Evolutionary conservation across 2,113 vertebrate species (phyloP).

Genomic region (Rhinopomastus cyanomelas): DNA sequence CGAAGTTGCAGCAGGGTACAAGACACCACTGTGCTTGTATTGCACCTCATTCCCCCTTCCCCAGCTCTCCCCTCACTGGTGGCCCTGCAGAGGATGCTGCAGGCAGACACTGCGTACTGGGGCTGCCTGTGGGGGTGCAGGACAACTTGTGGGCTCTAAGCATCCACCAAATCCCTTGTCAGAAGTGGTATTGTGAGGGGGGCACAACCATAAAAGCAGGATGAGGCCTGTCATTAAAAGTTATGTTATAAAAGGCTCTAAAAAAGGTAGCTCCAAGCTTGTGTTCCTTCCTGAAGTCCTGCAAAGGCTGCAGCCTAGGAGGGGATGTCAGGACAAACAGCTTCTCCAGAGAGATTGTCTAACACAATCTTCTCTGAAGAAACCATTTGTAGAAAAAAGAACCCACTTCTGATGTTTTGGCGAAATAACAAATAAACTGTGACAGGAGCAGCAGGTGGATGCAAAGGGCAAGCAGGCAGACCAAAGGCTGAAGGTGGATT

Average conservation of each 20-base stretch:
- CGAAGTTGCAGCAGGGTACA: background rate
- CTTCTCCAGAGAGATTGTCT: background rate
- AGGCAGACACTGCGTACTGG: background rate
- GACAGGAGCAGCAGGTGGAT: background rate
- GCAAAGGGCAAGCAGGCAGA: background rate
- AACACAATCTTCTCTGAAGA: background rate
- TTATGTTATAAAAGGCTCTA: background rate
- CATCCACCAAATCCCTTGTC: background rate
- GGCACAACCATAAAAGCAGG: background rate
- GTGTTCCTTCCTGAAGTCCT: background rate
- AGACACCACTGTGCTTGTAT: rapidly evolving
- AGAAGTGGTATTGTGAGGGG: background rate
- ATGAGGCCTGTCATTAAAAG: background rate
- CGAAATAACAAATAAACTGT: background rate
- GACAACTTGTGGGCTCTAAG: background rate
- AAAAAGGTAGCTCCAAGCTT: background rate
- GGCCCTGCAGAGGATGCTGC: background rate
- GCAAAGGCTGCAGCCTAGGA: background rate
- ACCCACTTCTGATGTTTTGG: background rate
- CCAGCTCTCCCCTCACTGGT: rapidly evolving
- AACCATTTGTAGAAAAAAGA: background rate
- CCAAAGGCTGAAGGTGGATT: background rate
- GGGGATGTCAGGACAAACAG: background rate
- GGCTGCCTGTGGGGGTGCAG: background rate
- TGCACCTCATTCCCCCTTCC: background rate